Percentiles rank a stretch among this genome's conserved stretches.
phyloP scores from a whole-genome alignment of 1,140 invertebrate species.

The Achroia grisella region DNA sequence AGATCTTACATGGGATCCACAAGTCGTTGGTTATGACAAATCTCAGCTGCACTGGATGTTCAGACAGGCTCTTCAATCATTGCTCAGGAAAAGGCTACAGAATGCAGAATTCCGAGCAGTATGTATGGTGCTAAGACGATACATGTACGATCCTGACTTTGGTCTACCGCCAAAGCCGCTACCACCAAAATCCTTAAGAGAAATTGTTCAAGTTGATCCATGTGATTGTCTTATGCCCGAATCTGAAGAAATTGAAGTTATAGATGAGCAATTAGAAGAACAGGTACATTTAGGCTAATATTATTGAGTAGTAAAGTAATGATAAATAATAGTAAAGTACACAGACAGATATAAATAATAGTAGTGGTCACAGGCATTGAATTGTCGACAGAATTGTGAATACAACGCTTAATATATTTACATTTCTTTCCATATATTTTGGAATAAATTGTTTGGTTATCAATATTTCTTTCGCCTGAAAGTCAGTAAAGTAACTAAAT shows the following conservation, averaged over 20 bases:
- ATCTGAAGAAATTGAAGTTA: slow-evolving; percentile 34
- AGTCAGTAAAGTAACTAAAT: too few species aligned
- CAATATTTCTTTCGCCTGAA: too few species aligned
- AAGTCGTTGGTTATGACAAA: slow-evolving; percentile 41
- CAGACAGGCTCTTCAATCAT: slow-evolving; percentile 43
- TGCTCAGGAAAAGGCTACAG: slow-evolving; percentile 26
- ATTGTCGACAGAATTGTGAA: too few species aligned
- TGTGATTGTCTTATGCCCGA: slow-evolving; percentile 51
- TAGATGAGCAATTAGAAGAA: slow-evolving; percentile 23
- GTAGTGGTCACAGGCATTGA: too few species aligned
- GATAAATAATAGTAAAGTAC: not conserved
- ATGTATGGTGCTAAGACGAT: slow-evolving; percentile 31
- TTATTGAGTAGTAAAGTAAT: too few species aligned
- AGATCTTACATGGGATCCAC: slow-evolving; percentile 44
- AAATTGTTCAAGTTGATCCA: slow-evolving; percentile 30
- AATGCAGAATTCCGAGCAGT: slow-evolving; percentile 22
- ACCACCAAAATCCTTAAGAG: slow-evolving; percentile 22
- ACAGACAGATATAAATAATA: not conserved
- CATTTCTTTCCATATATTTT: too few species aligned
- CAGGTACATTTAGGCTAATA: slow-evolving; percentile 13
- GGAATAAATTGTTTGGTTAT: too few species aligned
- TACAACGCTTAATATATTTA: too few species aligned
- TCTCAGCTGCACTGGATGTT: slow-evolving; percentile 58
- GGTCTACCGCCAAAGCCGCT: slow-evolving; percentile 35
- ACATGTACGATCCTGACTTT: slow-evolving; percentile 52